Base-by-base conservation (phyloP, 1,140 invertebrate species). In the Atta texana region DNA sequence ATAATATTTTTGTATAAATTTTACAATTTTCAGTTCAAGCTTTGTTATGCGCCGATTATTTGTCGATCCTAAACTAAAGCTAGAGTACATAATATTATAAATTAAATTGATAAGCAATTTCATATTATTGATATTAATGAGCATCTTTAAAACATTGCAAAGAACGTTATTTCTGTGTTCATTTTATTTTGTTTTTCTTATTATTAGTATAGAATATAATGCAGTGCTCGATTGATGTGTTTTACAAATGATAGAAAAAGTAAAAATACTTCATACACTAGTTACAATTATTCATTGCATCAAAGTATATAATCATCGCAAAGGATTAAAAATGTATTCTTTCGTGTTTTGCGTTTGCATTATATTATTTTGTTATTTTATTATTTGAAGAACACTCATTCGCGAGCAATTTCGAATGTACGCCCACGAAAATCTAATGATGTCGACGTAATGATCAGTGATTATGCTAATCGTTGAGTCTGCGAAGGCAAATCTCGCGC, bases 381-480 rank as follows among this genome's bases (percentile, higher is more conserved):
- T 51, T 84, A 72, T 31, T 10, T 28, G 57, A 49, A 66, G 55
- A 85, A 77, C 57, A 51, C 21, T 71, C 3, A 72, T 55, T 69
- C 80, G 63, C 31, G 57, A 39, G 72, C 31, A 63, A 82, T 91
- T 88, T 86, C 89, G 57, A 90, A 64, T 75, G 76, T 71, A 88
- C 88, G 90, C 91, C 89, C 49, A 89, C 82, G 85, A 90, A 88
- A 91, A 91, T 91, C 88, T 81, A 71, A 82, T 81, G 59, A 91
- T 72, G 85, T 51, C 68, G 72, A 18, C 55, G 34, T 91, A 91
- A 91, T 91, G 84, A 88, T 88, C 86, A 57, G 57, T 76, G 78
- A 91, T 91, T 91, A 91, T 91, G 90, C 53, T 90, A 91, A 91
- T 91, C 34, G 34, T 4, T 0, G 28, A 55, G 39, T 18, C 10